Conservation (phyloP, 53 echinoderm and acorn worm species). For the Zoroaster sp. region DNA sequence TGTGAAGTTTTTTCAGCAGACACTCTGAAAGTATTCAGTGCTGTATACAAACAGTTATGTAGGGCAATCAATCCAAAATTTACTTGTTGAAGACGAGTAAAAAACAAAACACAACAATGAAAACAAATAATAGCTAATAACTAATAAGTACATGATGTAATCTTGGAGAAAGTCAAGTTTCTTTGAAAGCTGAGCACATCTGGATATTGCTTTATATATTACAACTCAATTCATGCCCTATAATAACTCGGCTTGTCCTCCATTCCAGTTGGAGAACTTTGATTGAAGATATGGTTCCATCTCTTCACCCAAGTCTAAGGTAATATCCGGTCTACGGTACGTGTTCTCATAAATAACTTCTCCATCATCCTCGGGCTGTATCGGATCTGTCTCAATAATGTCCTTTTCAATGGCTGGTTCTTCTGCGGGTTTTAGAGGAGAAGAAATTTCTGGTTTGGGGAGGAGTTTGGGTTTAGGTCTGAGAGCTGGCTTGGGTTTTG, state of each 20-base stretch:
- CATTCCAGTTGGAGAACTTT: not conserved
- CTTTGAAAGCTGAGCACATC: too few relatives aligned
- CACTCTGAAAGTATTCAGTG: too few relatives aligned
- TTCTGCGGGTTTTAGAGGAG: not conserved
- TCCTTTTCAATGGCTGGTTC: not conserved
- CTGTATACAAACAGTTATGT: too few relatives aligned
- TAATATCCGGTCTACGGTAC: constrained; percentile 30
- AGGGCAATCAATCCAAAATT: not conserved
- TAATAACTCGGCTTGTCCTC: not conserved
- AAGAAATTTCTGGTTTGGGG: not conserved
- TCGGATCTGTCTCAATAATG: too few relatives aligned
- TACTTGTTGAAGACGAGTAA: not conserved
- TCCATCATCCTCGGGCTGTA: too few relatives aligned
- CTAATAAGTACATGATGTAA: not conserved
- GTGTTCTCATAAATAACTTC: constrained; percentile 41
- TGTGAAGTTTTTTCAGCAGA: too few relatives aligned
- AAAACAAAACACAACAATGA: not conserved
- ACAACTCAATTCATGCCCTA: not conserved
- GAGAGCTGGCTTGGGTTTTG: not conserved
- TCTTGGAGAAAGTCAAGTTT: too few relatives aligned
- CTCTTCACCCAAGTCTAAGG: constrained; percentile 32
- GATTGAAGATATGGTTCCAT: not conserved
- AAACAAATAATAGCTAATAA: not conserved
- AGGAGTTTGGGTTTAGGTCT: not conserved
- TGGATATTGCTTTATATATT: not conserved